These are phyloP conservation scores for Peromyscus attwateri DNA, from an alignment of 2,797 vertebrate genomes.

Conservation along the genomic window DNA sequence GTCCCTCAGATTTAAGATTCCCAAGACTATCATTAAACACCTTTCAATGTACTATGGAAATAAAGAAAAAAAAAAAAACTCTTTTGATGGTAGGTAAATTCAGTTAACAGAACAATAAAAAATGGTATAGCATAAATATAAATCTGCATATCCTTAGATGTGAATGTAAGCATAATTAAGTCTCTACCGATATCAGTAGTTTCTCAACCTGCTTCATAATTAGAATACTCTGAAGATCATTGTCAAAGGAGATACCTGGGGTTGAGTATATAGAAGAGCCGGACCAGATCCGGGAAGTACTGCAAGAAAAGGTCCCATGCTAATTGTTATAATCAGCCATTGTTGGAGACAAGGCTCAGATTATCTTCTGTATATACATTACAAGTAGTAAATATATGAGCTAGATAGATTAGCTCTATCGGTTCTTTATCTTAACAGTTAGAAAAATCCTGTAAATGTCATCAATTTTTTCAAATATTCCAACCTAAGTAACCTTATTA, in stretches of 20 bases:
- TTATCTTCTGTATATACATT: neutral
- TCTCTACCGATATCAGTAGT: neutral
- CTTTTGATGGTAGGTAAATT: neutral
- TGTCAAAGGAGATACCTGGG: neutral
- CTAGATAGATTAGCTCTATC: neutral
- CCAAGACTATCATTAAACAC: neutral
- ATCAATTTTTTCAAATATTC: neutral
- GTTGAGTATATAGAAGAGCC: neutral
- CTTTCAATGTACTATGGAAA: neutral
- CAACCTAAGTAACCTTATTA: neutral
- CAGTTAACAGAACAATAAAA: neutral
- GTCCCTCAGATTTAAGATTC: neutral
- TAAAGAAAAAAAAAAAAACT: no score
- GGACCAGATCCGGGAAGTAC: neutral
- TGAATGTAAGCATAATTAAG: neutral
- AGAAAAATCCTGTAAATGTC: neutral
- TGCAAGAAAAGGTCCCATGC: neutral
- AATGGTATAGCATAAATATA: neutral
- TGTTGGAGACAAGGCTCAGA: neutral
- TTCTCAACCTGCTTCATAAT: neutral
- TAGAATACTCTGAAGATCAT: neutral
- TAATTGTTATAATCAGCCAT: neutral
- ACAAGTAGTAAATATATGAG: neutral
- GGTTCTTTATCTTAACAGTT: neutral
- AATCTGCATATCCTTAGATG: neutral